Base-by-base conservation (phyloP, 2,113 vertebrate genomes). In the Tachuris rubrigastra region DNA sequence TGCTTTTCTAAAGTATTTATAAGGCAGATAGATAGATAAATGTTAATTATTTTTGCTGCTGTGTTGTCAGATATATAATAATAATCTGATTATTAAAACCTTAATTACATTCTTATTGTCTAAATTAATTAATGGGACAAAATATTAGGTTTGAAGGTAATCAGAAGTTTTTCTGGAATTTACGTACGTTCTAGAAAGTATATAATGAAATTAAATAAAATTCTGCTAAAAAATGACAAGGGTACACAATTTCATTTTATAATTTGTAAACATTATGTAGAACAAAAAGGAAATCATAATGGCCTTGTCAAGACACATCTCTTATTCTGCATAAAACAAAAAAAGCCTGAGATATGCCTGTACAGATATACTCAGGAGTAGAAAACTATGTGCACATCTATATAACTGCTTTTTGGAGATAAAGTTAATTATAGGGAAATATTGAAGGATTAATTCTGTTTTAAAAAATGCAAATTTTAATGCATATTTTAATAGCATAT, bases 71-170 rank as follows among this genome's bases (percentile, higher is more conserved):
- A 84, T 72, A 7, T 71, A 9, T 63, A 85, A 79, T 85, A 87
- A 75, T 81, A 84, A 87, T 85, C 56, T 50, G n/a, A 78, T 52
- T 4, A 95, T 88, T 95, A 86, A 92, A 95, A 92, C 31, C 23
- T 86, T 39, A 68, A 73, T 87, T 77, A 25, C 53, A 82, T 96
- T 63, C 87, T 92, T 72, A 73, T 91, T 92, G 63, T 76, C 33
- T 41, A 58, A 83, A 52, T 85, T 8, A 87, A 88, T 52, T 83
- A 85, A 67, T 69, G 62, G 52, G n/a, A 73, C 35, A 90, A 91
- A 97, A 93, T 69, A 85, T 56, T 92, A 75, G 50, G 39, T 89
- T 80, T 93, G 39, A 93, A 72, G 63, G 69, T 93, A 86, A 74
- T 88, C 69, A 91, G 62, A 56, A 90, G 37, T 89, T 97, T 96